A percentile compares a stretch with the other conserved stretches of the same genome.
These are phyloP conservation scores for Xenus cinereus DNA, from an alignment of 2,113 vertebrate species.

Conservation along the genomic window DNA sequence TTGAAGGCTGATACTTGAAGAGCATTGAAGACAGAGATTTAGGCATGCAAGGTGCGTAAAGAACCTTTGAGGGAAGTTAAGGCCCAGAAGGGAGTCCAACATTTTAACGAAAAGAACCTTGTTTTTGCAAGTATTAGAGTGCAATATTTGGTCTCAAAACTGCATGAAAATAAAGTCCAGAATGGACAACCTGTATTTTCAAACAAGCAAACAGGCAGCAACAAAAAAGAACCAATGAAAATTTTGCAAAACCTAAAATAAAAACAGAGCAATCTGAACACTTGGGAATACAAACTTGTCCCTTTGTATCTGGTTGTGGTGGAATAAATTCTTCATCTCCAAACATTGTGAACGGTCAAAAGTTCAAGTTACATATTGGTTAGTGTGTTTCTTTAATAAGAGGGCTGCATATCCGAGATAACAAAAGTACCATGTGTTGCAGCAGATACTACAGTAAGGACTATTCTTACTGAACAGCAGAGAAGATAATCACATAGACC, in stretches of 20 bases:
- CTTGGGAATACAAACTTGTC: background rate
- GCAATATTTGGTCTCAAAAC: background rate
- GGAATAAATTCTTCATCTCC: background rate
- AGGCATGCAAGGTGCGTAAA: background rate
- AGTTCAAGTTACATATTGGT: conserved; percentile 36
- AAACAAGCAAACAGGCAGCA: background rate
- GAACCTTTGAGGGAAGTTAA: background rate
- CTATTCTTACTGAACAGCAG: conserved; percentile 66
- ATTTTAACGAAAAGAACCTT: background rate
- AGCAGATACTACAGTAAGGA: conserved; percentile 11
- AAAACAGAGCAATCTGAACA: background rate
- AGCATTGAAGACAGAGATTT: background rate
- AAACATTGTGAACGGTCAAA: conserved; percentile 22
- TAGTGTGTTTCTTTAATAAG: conserved; percentile 12
- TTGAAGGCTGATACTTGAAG: background rate
- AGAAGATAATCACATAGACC: conserved; percentile 64
- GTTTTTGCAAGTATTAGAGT: background rate
- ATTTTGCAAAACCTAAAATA: background rate
- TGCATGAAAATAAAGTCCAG: background rate
- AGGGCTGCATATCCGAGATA: conserved; percentile 65
- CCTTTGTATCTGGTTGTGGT: background rate
- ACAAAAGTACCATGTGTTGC: conserved; percentile 47
- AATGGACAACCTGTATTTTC: background rate
- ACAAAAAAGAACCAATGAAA: background rate
- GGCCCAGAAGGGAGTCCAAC: background rate